A percentile compares a stretch with the other conserved stretches of the same genome.
Conservation (phyloP, 1,140 invertebrate species). For the Sinella curviseta region DNA sequence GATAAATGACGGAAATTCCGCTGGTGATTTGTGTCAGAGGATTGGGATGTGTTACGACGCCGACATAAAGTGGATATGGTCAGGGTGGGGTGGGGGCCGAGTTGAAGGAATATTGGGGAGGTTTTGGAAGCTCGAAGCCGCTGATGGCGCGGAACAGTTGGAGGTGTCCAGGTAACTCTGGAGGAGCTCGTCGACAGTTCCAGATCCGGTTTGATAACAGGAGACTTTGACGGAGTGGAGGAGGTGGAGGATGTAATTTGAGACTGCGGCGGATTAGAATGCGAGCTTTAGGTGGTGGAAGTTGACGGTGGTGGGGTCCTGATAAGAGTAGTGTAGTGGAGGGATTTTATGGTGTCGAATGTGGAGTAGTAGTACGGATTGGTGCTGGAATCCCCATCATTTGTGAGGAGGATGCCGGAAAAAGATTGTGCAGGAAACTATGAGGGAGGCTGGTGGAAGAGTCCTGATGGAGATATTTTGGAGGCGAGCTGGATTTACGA, state of each 20-base stretch:
- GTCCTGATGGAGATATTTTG: too few species aligned
- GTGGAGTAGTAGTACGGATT: slow-evolving; percentile 85
- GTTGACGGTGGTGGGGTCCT: slow-evolving; percentile 56
- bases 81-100: slow-evolving; percentile 31
- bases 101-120: too few species aligned
- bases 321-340: slow-evolving; percentile 63
- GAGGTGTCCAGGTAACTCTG: slow-evolving; percentile 74
- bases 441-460: slow-evolving; percentile 66
- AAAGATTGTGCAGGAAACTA: slow-evolving; percentile 81
- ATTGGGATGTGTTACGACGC: slow-evolving; percentile 57
- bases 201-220: slow-evolving; percentile 1
- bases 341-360: slow-evolving; percentile 68
- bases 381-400: slow-evolving; percentile 64
- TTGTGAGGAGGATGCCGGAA: slow-evolving; percentile 67
- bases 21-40: slow-evolving; percentile 60
- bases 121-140: slow-evolving; percentile 52
- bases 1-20: slow-evolving; percentile 60
- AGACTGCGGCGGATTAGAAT: slow-evolving; percentile 43
- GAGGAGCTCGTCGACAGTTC: slow-evolving; percentile 68
- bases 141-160: slow-evolving; percentile 69
- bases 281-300: slow-evolving; percentile 38
- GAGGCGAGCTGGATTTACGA: not conserved
- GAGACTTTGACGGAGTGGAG: not conserved
- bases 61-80: slow-evolving; percentile 61
- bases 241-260: slow-evolving; percentile 41